Evolutionary conservation across 1,140 invertebrate genomes (phyloP), one percentile per base, ranked within the genome.

Genomic region (Euglossa dilemma): DNA sequence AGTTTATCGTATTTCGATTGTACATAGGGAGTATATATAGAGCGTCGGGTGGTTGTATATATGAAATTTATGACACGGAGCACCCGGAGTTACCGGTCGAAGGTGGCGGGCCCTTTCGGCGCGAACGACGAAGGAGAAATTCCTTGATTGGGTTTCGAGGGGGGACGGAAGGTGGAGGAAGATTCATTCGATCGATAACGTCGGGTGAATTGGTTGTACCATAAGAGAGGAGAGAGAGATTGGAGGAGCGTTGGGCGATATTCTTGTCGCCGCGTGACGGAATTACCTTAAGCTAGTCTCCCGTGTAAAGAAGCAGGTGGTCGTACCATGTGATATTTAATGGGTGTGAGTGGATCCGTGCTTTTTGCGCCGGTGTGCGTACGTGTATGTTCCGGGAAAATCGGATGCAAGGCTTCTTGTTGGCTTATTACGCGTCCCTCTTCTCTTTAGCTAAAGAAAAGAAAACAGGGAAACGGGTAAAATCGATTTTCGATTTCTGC

Each of bases 321-420:
- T 90, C 91, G 88, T 92, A 93, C 85, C 91, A 93, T 93, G 92
- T 93, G 92, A 93, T 93, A 93, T 92, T 90, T 88, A 82, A 66
- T 71, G 63, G 52, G 84, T 82, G 75, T 84, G 80, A 67, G 61
- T 52, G 72, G 71, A 56, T 63, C 56, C 70, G 70, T 25, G 70
- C 8, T 47, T 59, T 18, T 0, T 14, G 59, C 6, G 20, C 18
- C 25, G 4, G 28, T 50, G 12, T 75, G 11, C 9, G 6, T 61
- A 6, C 0, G 25, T 0, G 11, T n/a, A 47, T 14, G 54, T 25
- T 45, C 14, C 14, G 45, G n/a, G 47, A 52, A 43, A 54, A 66
- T 80, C 79, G 59, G 50, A 18, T 4, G 20, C 12, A 6, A 47
- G 36, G 36, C 36, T 36, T 36, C 36, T 36, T 36, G 36, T 36